Evolutionary conservation across 1,140 invertebrate genomes (phyloP).

Genomic region (Melitaea cinxia): DNA sequence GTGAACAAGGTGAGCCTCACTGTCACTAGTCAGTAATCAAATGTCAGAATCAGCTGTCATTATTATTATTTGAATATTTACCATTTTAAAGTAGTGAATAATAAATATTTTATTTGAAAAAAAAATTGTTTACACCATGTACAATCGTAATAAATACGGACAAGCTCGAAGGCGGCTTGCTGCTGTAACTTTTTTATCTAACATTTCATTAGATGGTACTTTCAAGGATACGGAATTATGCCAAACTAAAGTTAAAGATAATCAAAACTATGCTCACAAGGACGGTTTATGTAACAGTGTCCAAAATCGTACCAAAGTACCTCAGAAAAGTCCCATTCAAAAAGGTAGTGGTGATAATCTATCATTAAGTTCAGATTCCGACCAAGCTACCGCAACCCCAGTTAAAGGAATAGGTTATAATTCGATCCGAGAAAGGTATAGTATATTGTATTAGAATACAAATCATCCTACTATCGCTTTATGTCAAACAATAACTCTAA

Average conservation of each 20-base stretch:
- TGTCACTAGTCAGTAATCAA: not conserved
- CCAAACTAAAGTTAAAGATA: constrained; percentile 45
- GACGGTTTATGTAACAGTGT: constrained; percentile 46
- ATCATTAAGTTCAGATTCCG: constrained; percentile 86
- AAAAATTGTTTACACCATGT: constrained; percentile 44
- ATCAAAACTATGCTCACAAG: constrained; percentile 46
- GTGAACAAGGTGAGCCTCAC: too few relatives aligned
- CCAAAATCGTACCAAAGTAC: constrained; percentile 50
- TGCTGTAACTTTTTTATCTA: constrained; percentile 94
- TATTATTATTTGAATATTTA: constrained; percentile 10
- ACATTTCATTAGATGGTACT: constrained; percentile 96
- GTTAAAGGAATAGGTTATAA: constrained; percentile 54
- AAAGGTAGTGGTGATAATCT: constrained; percentile 78
- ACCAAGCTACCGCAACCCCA: constrained; percentile 79
- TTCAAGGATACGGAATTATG: constrained; percentile 87
- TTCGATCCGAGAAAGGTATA: constrained; percentile 85
- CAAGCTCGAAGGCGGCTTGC: constrained; percentile 87
- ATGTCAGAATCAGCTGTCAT: constrained; percentile 6
- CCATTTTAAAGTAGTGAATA: not conserved
- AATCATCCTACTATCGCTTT: too few relatives aligned
- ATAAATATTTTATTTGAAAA: not conserved
- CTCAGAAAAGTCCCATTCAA: constrained; percentile 66
- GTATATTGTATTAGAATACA: constrained; percentile 3
- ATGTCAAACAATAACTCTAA: not conserved
- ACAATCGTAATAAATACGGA: constrained; percentile 71